A percentile compares a stretch with the other conserved stretches of the same genome.
These are phyloP conservation scores for Zele albiditarsus DNA, from an alignment of 2,888 invertebrate genomes.

Conservation along the genomic window DNA sequence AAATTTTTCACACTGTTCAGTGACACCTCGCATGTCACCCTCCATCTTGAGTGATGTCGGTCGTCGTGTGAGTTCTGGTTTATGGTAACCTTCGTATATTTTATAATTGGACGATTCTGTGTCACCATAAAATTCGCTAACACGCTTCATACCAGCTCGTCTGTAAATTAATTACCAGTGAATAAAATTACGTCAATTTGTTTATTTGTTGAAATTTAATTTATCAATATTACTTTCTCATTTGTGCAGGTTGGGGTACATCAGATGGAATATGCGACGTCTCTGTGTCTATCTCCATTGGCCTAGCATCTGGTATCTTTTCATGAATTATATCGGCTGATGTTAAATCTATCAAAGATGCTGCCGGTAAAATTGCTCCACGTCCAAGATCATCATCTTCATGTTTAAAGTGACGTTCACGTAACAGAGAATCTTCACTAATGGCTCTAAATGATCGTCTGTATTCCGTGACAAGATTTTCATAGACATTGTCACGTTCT, in stretches of 20 bases:
- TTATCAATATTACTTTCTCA: conserved; percentile 56
- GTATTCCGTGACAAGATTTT: conserved; percentile 62
- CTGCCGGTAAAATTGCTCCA: neutral
- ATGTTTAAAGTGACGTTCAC: neutral
- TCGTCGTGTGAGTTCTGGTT: conserved; percentile 71
- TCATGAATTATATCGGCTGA: neutral
- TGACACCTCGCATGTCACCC: conserved; percentile 73
- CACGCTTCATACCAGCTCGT: conserved; percentile 61
- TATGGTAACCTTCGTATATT: conserved; percentile 71
- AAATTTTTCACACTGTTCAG: conserved; percentile 74
- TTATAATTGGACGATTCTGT: conserved; percentile 74
- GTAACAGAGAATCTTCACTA: conserved; percentile 59
- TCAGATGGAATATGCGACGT: conserved; percentile 46
- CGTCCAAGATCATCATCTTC: neutral
- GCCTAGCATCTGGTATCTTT: conserved; percentile 42
- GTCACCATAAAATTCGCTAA: conserved; percentile 67
- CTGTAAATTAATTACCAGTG: conserved; percentile 49
- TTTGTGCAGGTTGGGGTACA: conserved; percentile 51
- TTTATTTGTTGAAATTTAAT: neutral
- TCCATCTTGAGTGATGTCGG: conserved; percentile 74
- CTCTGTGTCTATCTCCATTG: conserved; percentile 59
- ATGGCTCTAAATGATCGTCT: conserved; percentile 63
- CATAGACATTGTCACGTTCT: conserved; percentile 34
- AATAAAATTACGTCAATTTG: neutral
- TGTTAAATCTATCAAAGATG: neutral